A percentile compares a stretch with the other conserved stretches of the same genome.
Evolutionary conservation across 2,888 invertebrate genomes (phyloP).

Genomic region (Drosophila phalerata): DNA sequence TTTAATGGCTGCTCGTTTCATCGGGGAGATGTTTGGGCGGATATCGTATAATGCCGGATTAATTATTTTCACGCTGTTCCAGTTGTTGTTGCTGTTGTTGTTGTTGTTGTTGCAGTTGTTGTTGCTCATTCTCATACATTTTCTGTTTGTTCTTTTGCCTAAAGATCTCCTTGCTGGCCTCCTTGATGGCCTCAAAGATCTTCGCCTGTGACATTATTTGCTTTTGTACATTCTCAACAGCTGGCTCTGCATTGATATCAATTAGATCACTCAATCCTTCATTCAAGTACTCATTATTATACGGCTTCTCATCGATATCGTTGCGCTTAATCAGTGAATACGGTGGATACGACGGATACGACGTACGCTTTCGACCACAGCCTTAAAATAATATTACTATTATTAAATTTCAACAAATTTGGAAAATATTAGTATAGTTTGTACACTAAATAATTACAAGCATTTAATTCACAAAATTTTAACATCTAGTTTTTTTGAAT

Average conservation of each 20-base stretch:
- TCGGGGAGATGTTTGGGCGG: not conserved
- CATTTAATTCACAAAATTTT: no score
- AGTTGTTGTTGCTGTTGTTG: constrained; percentile 47
- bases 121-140: constrained; percentile 63
- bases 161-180: constrained; percentile 90
- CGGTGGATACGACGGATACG: constrained; percentile 82
- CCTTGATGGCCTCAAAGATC: constrained; percentile 91
- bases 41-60: constrained; percentile 24
- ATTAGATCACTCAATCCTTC: constrained; percentile 89
- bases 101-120: constrained; percentile 47
- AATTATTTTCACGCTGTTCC: constrained; percentile 65
- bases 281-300: constrained; percentile 86
- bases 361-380: constrained; percentile 90
- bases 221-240: constrained; percentile 91
- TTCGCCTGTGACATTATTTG: constrained; percentile 92
- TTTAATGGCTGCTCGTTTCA: constrained; percentile 25
- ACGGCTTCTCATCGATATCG: constrained; percentile 85
- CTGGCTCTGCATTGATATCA: constrained; percentile 89
- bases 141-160: constrained; percentile 87
- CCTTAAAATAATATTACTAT: constrained; percentile 86
- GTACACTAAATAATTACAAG: no score
- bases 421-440: no score
- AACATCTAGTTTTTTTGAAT: no score
- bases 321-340: constrained; percentile 79
- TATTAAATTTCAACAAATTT: no score